phyloP scores from a whole-genome alignment of 1,140 invertebrate species.

The Chironomus tepperi region DNA sequence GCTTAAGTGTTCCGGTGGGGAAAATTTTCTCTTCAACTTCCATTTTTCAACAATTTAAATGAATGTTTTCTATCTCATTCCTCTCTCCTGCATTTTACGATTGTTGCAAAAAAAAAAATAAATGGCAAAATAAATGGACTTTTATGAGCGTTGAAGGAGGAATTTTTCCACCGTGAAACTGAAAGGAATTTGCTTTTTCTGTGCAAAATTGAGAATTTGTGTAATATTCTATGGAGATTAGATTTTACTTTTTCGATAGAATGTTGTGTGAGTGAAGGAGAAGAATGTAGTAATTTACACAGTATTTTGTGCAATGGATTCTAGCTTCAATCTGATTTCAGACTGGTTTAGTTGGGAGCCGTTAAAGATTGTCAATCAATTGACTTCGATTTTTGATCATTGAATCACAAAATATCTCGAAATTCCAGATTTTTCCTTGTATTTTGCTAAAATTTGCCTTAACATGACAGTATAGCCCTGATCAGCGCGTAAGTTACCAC shows the following conservation, averaged over 20 bases:
- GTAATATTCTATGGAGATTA: background rate
- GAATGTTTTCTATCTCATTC: background rate
- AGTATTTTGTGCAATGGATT: no score
- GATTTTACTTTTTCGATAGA: background rate
- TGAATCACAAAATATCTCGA: no score
- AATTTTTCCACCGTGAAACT: background rate
- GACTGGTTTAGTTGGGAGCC: no score
- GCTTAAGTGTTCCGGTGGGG: constrained; percentile 4
- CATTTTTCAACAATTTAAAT: constrained; percentile 4
- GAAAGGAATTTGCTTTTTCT: background rate
- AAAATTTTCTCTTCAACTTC: background rate
- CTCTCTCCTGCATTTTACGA: background rate
- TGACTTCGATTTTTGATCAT: no score
- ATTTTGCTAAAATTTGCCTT: no score
- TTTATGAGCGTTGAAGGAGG: background rate
- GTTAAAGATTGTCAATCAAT: no score
- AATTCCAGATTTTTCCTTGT: no score
- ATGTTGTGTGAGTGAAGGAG: background rate
- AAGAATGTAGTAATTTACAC: background rate
- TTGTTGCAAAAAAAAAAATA: constrained; percentile 5
- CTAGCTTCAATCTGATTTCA: no score
- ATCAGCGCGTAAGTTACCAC: no score
- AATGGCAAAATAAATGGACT: constrained; percentile 8
- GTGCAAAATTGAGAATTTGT: background rate
- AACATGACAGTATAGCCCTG: no score